A percentile compares a stretch with the other conserved stretches of the same genome.
phyloP scores from a whole-genome alignment of 2,113 vertebrate genomes.

The Brachyhypopomus occidentalis region DNA sequence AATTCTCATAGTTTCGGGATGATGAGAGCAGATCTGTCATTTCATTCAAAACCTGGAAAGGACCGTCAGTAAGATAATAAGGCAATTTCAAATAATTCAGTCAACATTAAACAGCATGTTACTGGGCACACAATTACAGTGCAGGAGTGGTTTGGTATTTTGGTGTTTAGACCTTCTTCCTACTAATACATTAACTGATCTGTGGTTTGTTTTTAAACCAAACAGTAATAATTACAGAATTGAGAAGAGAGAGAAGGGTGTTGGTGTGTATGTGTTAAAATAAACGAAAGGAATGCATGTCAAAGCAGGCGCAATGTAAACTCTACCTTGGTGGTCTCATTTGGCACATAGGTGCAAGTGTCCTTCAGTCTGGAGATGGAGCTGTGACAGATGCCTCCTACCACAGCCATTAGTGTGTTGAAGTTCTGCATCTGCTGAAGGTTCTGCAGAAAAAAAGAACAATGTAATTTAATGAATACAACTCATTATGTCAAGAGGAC shows the following conservation, averaged over 20 bases:
- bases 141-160: too few relatives aligned
- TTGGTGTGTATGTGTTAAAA: too few relatives aligned
- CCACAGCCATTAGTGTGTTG: slow-evolving; percentile 96
- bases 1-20: slow-evolving; percentile 93
- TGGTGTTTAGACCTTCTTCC: too few relatives aligned
- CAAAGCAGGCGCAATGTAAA: background rate
- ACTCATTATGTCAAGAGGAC: background rate
- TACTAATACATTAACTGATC: too few relatives aligned
- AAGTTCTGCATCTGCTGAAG: slow-evolving; percentile 95
- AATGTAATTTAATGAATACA: background rate
- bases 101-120: background rate
- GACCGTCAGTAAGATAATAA: background rate
- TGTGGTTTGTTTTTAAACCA: too few relatives aligned
- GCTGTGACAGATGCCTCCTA: slow-evolving; percentile 94
- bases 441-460: slow-evolving; percentile 74
- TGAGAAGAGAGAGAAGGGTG: too few relatives aligned
- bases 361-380: slow-evolving; percentile 96
- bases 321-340: slow-evolving; percentile 87
- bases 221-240: too few relatives aligned
- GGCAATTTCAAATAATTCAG: background rate
- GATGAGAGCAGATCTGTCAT: slow-evolving; percentile 97
- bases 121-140: too few relatives aligned
- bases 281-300: too few relatives aligned
- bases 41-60: slow-evolving; percentile 86
- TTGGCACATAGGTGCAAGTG: slow-evolving; percentile 83